A percentile compares a stretch with the other conserved stretches of the same genome.
Conservation (phyloP, 2,113 vertebrate species). For the Caretta caretta region DNA sequence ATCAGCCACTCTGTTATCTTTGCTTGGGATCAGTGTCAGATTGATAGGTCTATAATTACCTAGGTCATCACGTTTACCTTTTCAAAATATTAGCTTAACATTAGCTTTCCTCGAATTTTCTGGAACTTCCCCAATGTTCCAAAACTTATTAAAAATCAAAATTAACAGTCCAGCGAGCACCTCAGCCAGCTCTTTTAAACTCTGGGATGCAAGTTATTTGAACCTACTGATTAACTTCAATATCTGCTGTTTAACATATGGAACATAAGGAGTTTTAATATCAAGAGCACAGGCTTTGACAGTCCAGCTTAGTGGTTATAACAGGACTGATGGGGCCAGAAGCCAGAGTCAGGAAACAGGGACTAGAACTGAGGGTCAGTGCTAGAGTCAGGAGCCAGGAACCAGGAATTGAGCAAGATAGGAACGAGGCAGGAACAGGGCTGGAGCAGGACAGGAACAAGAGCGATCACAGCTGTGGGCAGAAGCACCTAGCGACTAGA, state of each 20-base stretch:
- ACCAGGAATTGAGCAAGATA: neutral
- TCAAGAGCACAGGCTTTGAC: neutral
- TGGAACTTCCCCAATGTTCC: neutral
- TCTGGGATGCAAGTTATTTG: neutral
- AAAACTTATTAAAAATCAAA: neutral
- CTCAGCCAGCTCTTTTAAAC: neutral
- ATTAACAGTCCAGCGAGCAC: neutral
- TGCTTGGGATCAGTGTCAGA: neutral
- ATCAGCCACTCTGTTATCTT: neutral
- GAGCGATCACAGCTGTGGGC: too few species aligned
- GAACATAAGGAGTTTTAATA: neutral
- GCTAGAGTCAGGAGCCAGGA: neutral
- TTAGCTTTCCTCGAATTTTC: neutral
- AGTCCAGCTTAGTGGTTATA: neutral
- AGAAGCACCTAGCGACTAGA: too few species aligned
- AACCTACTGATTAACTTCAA: neutral
- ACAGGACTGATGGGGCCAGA: neutral
- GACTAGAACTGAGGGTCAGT: neutral
- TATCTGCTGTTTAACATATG: neutral
- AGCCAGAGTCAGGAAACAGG: neutral
- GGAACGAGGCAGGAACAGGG: neutral
- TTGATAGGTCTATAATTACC: neutral
- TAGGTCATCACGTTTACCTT: neutral
- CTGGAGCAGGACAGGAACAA: neutral
- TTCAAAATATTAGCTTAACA: neutral